Percentiles rank a stretch among this genome's conserved stretches.
These are phyloP conservation scores for Huso huso DNA, from an alignment of 2,797 vertebrate genomes.

Conservation along the genomic window DNA sequence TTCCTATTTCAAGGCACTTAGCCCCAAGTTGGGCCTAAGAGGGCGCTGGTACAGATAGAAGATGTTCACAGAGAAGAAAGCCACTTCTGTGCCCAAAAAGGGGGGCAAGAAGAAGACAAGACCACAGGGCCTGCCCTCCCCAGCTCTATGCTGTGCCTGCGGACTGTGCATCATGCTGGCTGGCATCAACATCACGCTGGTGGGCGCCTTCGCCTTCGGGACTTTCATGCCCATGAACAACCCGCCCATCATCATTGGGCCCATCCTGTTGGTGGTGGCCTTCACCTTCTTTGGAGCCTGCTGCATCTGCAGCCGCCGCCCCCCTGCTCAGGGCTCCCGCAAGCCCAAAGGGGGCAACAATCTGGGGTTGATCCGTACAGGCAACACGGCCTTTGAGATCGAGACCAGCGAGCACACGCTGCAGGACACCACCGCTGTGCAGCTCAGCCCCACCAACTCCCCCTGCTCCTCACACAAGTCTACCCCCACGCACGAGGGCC, in stretches of 20 bases:
- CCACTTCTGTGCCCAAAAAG: slow-evolving; percentile 41
- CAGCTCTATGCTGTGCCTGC: slow-evolving; percentile 87
- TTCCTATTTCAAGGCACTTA: neutral
- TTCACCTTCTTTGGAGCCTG: slow-evolving; percentile 81
- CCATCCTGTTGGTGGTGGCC: slow-evolving; percentile 71
- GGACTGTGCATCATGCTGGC: slow-evolving; percentile 93
- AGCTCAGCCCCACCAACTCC: slow-evolving; percentile 82
- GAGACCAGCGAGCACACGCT: slow-evolving; percentile 87
- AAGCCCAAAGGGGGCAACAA: slow-evolving; percentile 50
- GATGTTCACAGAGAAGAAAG: slow-evolving; percentile 53
- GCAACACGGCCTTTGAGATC: slow-evolving; percentile 73
- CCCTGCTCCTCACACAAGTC: slow-evolving; percentile 67
- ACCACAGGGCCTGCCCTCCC: slow-evolving; percentile 75
- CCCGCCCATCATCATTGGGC: slow-evolving; percentile 79
- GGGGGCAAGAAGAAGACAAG: slow-evolving; percentile 44
- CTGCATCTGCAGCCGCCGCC: slow-evolving; percentile 75
- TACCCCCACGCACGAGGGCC: slow-evolving; percentile 47
- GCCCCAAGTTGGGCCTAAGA: neutral
- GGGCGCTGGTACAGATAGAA: slow-evolving; percentile 25
- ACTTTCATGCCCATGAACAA: slow-evolving; percentile 72
- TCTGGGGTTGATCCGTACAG: slow-evolving; percentile 60
- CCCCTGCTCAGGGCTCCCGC: slow-evolving; percentile 42
- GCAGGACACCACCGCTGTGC: slow-evolving; percentile 84
- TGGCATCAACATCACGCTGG: slow-evolving; percentile 92
- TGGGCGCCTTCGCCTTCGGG: slow-evolving; percentile 81